Percentiles rank a stretch among this genome's conserved stretches.
These are phyloP conservation scores for Paracyclopina nana DNA, from an alignment of 1,140 invertebrate species.

Conservation along the genomic window DNA sequence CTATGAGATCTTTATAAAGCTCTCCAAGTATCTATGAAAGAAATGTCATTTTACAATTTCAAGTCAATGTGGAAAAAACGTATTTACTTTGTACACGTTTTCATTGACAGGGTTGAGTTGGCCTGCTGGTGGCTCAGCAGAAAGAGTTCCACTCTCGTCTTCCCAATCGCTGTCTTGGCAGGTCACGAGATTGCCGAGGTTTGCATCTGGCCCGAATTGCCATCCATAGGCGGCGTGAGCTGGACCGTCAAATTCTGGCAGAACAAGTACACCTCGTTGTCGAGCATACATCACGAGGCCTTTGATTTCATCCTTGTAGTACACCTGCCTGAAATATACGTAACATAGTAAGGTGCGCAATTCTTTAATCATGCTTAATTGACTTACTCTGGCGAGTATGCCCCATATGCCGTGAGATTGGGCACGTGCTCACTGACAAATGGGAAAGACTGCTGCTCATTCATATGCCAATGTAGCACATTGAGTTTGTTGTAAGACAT, in stretches of 20 bases:
- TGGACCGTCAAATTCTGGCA: slow-evolving; percentile 69
- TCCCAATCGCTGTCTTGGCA: slow-evolving; percentile 29
- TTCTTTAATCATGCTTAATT: too few species aligned
- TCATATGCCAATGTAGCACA: slow-evolving; percentile 75
- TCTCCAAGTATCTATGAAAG: background rate
- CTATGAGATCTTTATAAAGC: slow-evolving; percentile 19
- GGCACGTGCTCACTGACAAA: slow-evolving; percentile 45
- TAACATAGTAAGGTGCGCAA: too few species aligned
- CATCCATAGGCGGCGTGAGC: slow-evolving; percentile 72
- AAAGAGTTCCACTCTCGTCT: slow-evolving; percentile 53
- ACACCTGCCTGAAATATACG: slow-evolving; percentile 29
- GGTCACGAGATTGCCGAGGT: slow-evolving; percentile 30
- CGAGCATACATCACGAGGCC: slow-evolving; percentile 46
- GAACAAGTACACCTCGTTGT: slow-evolving; percentile 47
- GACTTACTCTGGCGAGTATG: too few species aligned
- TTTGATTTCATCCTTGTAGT: slow-evolving; percentile 43
- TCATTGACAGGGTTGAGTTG: slow-evolving; percentile 56
- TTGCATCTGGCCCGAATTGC: slow-evolving; percentile 44
- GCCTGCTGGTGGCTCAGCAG: slow-evolving; percentile 66
- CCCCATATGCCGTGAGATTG: slow-evolving; percentile 44
- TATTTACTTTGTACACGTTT: slow-evolving; percentile 41
- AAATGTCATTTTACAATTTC: background rate
- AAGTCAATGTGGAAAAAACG: background rate
- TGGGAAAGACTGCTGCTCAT: slow-evolving; percentile 65
- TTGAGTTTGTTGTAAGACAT: slow-evolving; percentile 64